Conservation (phyloP, 1,140 invertebrate species). For the Idris sp. region DNA sequence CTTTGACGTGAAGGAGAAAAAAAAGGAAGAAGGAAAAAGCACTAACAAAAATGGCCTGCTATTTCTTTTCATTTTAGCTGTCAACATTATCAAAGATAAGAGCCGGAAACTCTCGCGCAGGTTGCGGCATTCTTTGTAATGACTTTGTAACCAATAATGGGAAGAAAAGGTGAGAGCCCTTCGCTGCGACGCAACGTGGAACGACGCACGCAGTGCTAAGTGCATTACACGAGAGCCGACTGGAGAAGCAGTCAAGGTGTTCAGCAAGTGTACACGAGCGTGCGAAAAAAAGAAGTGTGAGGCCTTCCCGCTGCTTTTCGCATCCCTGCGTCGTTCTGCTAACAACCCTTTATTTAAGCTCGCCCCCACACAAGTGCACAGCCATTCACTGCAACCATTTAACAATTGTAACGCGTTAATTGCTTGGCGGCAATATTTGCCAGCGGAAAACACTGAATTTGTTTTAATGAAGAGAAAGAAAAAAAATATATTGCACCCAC, state of each 20-base stretch:
- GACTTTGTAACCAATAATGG: constrained; percentile 53
- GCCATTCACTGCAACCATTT: constrained; percentile 47
- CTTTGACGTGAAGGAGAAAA: neutral
- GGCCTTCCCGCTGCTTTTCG: constrained; percentile 29
- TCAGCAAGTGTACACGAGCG: constrained; percentile 19
- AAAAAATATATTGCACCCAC: too few species aligned
- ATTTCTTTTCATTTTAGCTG: constrained; percentile 26
- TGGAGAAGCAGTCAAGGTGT: constrained; percentile 28
- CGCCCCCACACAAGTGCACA: constrained; percentile 25
- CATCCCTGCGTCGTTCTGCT: constrained; percentile 31
- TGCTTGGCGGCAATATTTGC: constrained; percentile 20
- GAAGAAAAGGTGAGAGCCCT: constrained; percentile 53
- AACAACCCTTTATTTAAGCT: constrained; percentile 20
- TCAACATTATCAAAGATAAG: constrained; percentile 50
- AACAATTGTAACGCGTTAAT: constrained; percentile 39
- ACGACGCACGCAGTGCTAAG: constrained; percentile 53
- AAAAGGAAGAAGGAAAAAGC: too few species aligned
- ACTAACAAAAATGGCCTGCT: neutral
- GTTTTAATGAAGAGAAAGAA: too few species aligned
- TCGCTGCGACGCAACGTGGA: constrained; percentile 48
- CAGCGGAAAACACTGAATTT: constrained; percentile 21
- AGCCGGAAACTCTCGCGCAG: constrained; percentile 41
- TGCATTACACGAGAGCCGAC: constrained; percentile 43
- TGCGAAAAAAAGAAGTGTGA: constrained; percentile 32
- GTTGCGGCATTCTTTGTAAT: constrained; percentile 45